These are phyloP conservation scores for Aplochiton taeniatus DNA, from an alignment of 2,797 vertebrate species.

Conservation along the genomic window DNA sequence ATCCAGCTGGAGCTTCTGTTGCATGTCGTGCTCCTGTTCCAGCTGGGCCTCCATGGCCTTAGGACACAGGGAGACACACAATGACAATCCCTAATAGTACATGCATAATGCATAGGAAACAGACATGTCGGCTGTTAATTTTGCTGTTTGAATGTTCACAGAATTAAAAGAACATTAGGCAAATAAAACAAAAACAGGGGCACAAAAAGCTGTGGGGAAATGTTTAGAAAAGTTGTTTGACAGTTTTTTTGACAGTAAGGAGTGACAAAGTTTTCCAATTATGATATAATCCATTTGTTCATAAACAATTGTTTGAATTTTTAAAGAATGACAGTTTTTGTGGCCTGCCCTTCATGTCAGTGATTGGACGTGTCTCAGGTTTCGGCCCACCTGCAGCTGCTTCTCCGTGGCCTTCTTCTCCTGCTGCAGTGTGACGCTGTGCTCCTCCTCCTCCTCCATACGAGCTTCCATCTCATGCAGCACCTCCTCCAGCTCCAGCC, in stretches of 20 bases:
- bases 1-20: slow-evolving; percentile 91
- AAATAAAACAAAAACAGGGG: too few species aligned
- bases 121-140: neutral
- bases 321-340: neutral
- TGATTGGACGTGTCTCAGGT: neutral
- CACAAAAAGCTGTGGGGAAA: too few species aligned
- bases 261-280: too few species aligned
- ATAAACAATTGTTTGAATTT: too few species aligned
- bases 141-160: too few species aligned
- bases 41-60: slow-evolving; percentile 91
- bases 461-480: slow-evolving; percentile 95
- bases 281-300: too few species aligned
- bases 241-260: too few species aligned
- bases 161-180: too few species aligned
- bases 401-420: slow-evolving; percentile 94
- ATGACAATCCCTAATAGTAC: neutral
- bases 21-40: slow-evolving; percentile 87
- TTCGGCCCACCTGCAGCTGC: slow-evolving; percentile 84
- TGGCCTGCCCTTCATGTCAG: too few species aligned
- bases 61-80: neutral
- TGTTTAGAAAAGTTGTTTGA: too few species aligned
- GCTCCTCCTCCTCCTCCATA: slow-evolving; percentile 96
- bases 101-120: neutral
- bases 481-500: slow-evolving; percentile 96
- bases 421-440: slow-evolving; percentile 78